Percentiles rank a stretch among this genome's conserved stretches.
Conservation (phyloP, 2,888 invertebrate genomes). For the Metalampra italica region DNA sequence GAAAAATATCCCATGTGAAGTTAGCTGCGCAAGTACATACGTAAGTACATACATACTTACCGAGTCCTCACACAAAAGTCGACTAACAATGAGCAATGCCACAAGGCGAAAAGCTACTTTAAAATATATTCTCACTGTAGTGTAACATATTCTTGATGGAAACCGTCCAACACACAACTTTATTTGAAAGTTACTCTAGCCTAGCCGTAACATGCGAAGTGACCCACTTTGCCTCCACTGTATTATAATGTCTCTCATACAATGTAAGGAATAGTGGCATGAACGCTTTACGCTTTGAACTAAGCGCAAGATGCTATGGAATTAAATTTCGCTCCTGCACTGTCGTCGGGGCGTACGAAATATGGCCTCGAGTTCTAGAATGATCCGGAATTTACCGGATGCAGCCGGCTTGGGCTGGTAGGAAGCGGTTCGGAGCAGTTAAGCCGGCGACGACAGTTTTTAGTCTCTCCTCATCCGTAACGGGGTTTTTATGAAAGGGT, state of each 20-base stretch:
- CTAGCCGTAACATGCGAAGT: slow-evolving; percentile 6
- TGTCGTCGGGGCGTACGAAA: slow-evolving; percentile 44
- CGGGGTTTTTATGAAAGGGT: no score
- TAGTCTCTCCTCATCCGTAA: neutral
- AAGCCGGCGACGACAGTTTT: slow-evolving; percentile 5
- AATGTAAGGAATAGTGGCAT: slow-evolving; percentile 18
- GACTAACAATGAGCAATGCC: no score
- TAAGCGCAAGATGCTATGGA: slow-evolving; percentile 44
- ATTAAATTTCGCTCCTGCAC: slow-evolving; percentile 50
- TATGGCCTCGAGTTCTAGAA: slow-evolving; percentile 32
- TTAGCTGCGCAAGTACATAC: no score
- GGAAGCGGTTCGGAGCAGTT: slow-evolving; percentile 8
- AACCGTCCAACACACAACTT: slow-evolving; percentile 1
- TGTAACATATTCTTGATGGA: neutral
- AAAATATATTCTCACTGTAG: neutral
- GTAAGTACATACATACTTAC: no score
- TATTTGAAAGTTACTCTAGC: slow-evolving; percentile 1
- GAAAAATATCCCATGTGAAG: no score
- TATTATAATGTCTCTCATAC: slow-evolving; percentile 10
- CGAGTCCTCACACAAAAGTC: no score
- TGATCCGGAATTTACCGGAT: slow-evolving; percentile 32
- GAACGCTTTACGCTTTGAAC: slow-evolving; percentile 34
- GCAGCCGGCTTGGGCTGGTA: slow-evolving; percentile 26
- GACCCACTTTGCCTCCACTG: slow-evolving; percentile 22
- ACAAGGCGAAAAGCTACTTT: no score